Conservation (phyloP, 2,113 vertebrate species). For the Haplochromis burtoni region DNA sequence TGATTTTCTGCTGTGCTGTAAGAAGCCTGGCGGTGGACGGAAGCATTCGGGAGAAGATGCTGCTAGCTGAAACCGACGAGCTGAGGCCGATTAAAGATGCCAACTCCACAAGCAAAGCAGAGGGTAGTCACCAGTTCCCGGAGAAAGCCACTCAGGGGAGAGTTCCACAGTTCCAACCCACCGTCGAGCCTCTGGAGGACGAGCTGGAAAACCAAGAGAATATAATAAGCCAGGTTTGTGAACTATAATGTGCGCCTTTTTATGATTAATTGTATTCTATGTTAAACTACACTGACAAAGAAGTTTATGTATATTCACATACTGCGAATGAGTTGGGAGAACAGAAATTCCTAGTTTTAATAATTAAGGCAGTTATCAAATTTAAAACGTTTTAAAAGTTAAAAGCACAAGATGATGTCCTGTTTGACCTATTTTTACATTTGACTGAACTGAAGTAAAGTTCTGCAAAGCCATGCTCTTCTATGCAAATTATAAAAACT, state of each 20-base stretch:
- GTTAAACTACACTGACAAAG: neutral
- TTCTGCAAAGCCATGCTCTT: neutral
- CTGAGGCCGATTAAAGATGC: neutral
- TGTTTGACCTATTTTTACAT: neutral
- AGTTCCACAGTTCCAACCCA: neutral
- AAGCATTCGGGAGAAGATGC: neutral
- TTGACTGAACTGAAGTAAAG: neutral
- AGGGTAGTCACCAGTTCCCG: neutral
- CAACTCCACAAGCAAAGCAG: neutral
- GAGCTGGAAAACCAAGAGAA: conserved; percentile 87
- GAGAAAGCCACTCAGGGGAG: neutral
- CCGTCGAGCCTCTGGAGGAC: conserved; percentile 68
- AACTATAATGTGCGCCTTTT: neutral
- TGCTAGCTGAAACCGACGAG: neutral
- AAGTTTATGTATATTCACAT: neutral
- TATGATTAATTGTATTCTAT: neutral
- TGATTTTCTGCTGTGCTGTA: neutral
- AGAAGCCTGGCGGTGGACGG: neutral
- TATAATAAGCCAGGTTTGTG: conserved; percentile 80
- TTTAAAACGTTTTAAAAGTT: neutral
- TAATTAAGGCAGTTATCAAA: neutral
- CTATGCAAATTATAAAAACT: neutral
- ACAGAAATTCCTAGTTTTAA: neutral
- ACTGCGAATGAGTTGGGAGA: neutral
- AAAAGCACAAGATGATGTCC: neutral